Conservation (phyloP, 2,888 invertebrate genomes). For the Tuta absoluta region DNA sequence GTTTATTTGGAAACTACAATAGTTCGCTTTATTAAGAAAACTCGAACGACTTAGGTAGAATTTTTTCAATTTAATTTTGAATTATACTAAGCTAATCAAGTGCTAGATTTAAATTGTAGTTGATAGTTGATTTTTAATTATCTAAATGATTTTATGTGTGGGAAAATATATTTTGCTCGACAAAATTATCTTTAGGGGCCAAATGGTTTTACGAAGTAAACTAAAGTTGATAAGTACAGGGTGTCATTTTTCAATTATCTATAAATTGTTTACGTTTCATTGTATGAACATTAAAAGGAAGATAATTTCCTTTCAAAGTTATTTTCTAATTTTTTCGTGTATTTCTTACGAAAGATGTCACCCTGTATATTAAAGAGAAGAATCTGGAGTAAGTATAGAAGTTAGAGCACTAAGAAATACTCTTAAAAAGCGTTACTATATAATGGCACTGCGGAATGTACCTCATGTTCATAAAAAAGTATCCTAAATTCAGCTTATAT, state of each 20-base stretch:
- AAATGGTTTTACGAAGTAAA: constrained; percentile 11
- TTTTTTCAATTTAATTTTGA: constrained; percentile 66
- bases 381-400: constrained; percentile 63
- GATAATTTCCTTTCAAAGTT: background rate
- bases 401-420: constrained; percentile 62
- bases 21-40: constrained; percentile 66
- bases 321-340: background rate
- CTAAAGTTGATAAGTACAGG: background rate
- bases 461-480: constrained; percentile 76
- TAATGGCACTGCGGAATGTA: constrained; percentile 79
- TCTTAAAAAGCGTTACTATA: constrained; percentile 69
- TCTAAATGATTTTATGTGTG: constrained; percentile 24
- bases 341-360: constrained; percentile 13
- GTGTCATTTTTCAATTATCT: constrained; percentile 2
- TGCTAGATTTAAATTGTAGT: constrained; percentile 64
- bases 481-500: constrained; percentile 71
- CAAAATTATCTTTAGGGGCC: background rate
- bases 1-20: constrained; percentile 74
- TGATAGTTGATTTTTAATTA: constrained; percentile 46
- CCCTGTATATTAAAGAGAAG: constrained; percentile 25
- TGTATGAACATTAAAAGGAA: background rate
- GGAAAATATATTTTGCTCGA: constrained; percentile 3
- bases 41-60: constrained; percentile 64
- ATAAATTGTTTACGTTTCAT: background rate
- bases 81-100: constrained; percentile 72